These are phyloP conservation scores for Nasonia giraulti DNA, from an alignment of 1,140 invertebrate species.

Conservation along the genomic window DNA sequence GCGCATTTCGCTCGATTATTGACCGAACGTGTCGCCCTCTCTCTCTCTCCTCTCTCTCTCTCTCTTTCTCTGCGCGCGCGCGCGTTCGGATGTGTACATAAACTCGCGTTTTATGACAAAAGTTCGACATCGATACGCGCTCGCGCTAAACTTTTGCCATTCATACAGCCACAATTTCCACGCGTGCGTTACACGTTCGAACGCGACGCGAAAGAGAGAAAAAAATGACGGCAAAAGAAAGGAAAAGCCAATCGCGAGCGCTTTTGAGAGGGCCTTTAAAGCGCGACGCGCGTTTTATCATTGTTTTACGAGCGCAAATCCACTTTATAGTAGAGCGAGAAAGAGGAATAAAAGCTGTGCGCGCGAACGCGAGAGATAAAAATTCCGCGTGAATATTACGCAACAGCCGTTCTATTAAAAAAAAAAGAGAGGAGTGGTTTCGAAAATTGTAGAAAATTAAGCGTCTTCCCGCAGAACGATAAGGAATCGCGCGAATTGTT, in stretches of 20 bases:
- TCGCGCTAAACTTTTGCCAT: constrained; percentile 2
- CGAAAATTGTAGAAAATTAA: no score
- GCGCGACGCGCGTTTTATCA: neutral
- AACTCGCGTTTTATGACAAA: constrained; percentile 16
- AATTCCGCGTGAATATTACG: neutral
- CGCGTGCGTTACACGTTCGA: neutral
- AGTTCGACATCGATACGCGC: neutral
- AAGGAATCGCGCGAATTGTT: no score
- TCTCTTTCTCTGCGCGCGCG: no score
- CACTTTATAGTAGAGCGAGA: neutral
- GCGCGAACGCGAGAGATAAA: neutral
- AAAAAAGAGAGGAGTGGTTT: neutral
- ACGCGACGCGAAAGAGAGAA: neutral
- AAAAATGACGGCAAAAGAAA: neutral
- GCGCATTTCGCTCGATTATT: constrained; percentile 4
- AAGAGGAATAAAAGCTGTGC: neutral
- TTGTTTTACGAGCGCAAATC: constrained; percentile 22
- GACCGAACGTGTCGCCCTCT: constrained; percentile 13
- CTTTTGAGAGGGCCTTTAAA: neutral
- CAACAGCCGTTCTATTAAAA: neutral
- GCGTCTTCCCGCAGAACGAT: no score
- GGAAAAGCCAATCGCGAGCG: neutral
- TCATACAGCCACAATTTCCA: neutral
- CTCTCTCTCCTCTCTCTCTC: neutral
- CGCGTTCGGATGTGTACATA: neutral